These are phyloP conservation scores for Dryas iulia DNA, from an alignment of 1,140 invertebrate species.

Conservation along the genomic window DNA sequence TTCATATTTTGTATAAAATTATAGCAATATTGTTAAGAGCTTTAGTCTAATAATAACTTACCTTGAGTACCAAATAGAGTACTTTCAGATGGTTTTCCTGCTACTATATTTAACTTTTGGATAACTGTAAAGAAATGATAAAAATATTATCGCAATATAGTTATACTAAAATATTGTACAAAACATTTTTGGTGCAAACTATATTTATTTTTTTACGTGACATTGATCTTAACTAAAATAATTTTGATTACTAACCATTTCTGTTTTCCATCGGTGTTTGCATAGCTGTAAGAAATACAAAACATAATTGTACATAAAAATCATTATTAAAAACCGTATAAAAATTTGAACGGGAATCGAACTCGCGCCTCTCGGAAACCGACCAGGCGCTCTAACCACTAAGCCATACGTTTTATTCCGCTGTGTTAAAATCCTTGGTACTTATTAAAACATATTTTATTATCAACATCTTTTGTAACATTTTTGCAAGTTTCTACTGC, in stretches of 20 bases:
- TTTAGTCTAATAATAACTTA: constrained; percentile 32
- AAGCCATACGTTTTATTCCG: too few species aligned
- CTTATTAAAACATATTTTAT: too few species aligned
- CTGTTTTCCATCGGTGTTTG: constrained; percentile 64
- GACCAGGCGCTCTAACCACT: too few species aligned
- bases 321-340: constrained; percentile 1
- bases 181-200: background rate
- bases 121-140: constrained; percentile 52
- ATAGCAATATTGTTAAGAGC: too few species aligned
- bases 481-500: too few species aligned
- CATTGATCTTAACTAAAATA: background rate
- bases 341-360: background rate
- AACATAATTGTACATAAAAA: constrained; percentile 6
- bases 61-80: constrained; percentile 72
- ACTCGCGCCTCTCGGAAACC: too few species aligned
- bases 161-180: background rate
- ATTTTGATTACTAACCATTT: constrained; percentile 52
- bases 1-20: too few species aligned
- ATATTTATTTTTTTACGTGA: background rate
- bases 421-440: too few species aligned
- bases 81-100: constrained; percentile 63
- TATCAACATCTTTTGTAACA: too few species aligned
- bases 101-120: constrained; percentile 66
- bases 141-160: background rate
- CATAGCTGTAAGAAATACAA: constrained; percentile 55